Percentiles rank a stretch among this genome's conserved stretches.
Evolutionary conservation across 2,113 vertebrate genomes (phyloP).

Genomic region (Nicator chloris): DNA sequence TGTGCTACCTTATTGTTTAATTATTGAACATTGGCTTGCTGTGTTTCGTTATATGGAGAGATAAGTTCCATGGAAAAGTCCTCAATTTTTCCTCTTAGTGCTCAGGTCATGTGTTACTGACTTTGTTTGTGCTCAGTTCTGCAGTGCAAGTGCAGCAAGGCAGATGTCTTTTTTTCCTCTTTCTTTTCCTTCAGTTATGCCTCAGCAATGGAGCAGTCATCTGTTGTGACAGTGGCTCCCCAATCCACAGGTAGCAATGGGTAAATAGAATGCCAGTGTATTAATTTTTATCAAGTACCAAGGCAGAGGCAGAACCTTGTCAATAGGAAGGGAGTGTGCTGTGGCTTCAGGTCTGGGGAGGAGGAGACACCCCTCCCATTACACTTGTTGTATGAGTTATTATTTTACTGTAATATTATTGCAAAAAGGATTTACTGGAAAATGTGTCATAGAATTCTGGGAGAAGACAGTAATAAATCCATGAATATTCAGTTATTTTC

Average conservation of each 20-base stretch:
- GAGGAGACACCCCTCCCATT: not conserved
- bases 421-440: not conserved
- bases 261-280: not conserved
- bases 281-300: not conserved
- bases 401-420: not conserved
- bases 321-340: not conserved
- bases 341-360: not conserved
- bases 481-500: not conserved
- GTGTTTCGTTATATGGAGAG: rapidly evolving
- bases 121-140: not conserved
- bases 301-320: not conserved
- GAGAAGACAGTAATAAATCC: not conserved
- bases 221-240: not conserved
- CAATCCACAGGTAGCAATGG: rapidly evolving
- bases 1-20: not conserved
- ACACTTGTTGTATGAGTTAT: not conserved
- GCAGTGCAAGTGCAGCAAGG: not conserved
- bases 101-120: not conserved
- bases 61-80: not conserved
- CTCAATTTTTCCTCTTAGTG: not conserved
- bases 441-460: not conserved
- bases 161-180: not conserved
- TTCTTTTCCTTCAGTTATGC: not conserved
- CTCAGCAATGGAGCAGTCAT: not conserved
- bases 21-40: not conserved